Conservation (phyloP, 2,888 invertebrate genomes). For the Lycophotia porphyrea region DNA sequence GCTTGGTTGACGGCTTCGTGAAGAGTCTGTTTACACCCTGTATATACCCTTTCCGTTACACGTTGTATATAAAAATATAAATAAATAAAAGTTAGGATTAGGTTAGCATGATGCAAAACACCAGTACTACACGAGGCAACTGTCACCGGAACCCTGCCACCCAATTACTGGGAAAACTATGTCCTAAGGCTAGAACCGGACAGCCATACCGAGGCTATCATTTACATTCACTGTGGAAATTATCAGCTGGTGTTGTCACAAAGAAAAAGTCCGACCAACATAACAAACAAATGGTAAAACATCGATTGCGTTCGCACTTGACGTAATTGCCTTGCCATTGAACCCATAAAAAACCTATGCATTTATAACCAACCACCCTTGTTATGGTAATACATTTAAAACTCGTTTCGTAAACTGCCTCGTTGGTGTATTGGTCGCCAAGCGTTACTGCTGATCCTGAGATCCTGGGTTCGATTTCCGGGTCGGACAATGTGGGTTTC, state of each 20-base stretch:
- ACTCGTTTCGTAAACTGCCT: slow-evolving; percentile 15
- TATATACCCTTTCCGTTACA: too few relatives aligned
- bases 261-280: slow-evolving; percentile 41
- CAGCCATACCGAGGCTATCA: slow-evolving; percentile 17
- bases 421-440: neutral
- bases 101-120: too few relatives aligned
- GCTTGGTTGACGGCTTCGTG: too few relatives aligned
- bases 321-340: slow-evolving; percentile 70
- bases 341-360: slow-evolving; percentile 62
- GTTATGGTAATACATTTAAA: slow-evolving; percentile 46
- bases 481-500: neutral
- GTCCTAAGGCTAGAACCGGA: slow-evolving; percentile 13
- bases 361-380: slow-evolving; percentile 60
- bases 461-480: neutral
- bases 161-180: slow-evolving; percentile 33
- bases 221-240: slow-evolving; percentile 29
- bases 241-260: slow-evolving; percentile 7
- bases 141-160: slow-evolving; percentile 6
- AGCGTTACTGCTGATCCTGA: neutral
- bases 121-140: slow-evolving; percentile 13
- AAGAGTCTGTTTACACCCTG: too few relatives aligned
- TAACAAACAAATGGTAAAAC: slow-evolving; percentile 48
- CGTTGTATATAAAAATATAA: too few relatives aligned
- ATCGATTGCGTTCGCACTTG: slow-evolving; percentile 62
- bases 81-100: too few relatives aligned